Evolutionary conservation across 37 sponge, comb jelly and placozoan genomes (phyloP), one percentile per base, ranked within the genome.

Genomic region (Chondrosia reniformis): DNA sequence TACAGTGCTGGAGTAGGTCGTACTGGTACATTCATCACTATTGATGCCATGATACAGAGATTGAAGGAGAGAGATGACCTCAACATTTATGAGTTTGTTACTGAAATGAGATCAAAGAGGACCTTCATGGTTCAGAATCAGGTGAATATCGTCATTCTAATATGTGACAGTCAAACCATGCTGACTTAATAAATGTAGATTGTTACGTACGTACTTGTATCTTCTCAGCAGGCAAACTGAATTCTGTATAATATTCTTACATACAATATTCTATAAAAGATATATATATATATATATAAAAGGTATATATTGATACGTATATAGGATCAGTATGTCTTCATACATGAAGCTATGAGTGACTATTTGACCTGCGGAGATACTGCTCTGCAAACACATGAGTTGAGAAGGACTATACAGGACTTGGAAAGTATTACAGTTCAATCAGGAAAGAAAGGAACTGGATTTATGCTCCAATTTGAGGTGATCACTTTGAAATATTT

Each of bases 311-410:
- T 22, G n/a, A n/a, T n/a, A n/a, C 9, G 27, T 61, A 9, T 28
- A 61, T 22, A 64, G 66, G 66, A 64, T 4, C 66, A 64, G 36
- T 64, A 64, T 64, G 66, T 32, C 4, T 64, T 64, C 66, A 64
- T 64, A 21, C 66, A 64, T 9, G 66, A 64, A 34, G 66, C 66
- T 28, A 32, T 64, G 34, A 34, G 66, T 64, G 66, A 64, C 66
- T 64, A 64, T 36, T 19, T 64, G 34, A 64, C 66, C 4, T 64
- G 66, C 33, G 66, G 66, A 12, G 66, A 64, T 36, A 64, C 66
- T 2, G 21, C 31, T 32, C 19, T 64, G 31, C 66, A 32, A 2
- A 36, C 66, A 32, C 36, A 64, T 32, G 33, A 64, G 66, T 28
- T 64, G 66, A 64, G 32, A 12, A 36, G 4, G 4, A 36, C 31